Base-by-base conservation (phyloP, 2,113 vertebrate species). In the Myocastor coypus region DNA sequence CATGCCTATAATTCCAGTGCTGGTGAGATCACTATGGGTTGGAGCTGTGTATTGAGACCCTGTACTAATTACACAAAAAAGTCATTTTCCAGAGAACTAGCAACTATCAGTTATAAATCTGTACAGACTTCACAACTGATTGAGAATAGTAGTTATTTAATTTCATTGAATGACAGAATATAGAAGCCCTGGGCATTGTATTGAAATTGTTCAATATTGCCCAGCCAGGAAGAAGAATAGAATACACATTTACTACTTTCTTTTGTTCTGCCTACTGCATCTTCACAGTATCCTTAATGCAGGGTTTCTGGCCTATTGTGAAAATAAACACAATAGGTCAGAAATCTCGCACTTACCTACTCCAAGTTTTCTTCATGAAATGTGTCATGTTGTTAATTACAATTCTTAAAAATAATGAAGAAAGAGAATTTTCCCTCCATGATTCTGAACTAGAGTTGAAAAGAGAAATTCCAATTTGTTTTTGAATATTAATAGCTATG, bases 311-410 rank as follows among this genome's bases (percentile, higher is more conserved):
- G 8, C 46, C 46, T 46, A 46, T 8, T 46, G 46, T 46, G 46
- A 68, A 84, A 88, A 75, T 68, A 75, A 95, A 91, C 7, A 77
- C 3, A 73, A 42, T 34, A 28, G 81, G 11, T n/a, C 37, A 19
- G 64, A 80, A 75, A 42, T 40, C 81, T 0, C 84, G 20, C 14
- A 52, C 12, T 30, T 66, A 14, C 26, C 57, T 9, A 9, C 46
- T 69, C n/a, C 64, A 68, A 40, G 7, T 26, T 75, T 93, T 93
- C 20, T 91, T 19, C 94, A 55, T 66, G 19, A 94, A 63, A 64
- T 78, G 0, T 81, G 52, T 59, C 3, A 71, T 7, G 1, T 46
- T 89, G 28, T 5, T 46, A 34, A 64, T 52, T 69, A 57, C 0
- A 71, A 59, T 77, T 55, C 24, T 22, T 85, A 61, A 91, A 83